Base-by-base conservation (phyloP, 1,140 invertebrate genomes). In the Phocides pigmalion region DNA sequence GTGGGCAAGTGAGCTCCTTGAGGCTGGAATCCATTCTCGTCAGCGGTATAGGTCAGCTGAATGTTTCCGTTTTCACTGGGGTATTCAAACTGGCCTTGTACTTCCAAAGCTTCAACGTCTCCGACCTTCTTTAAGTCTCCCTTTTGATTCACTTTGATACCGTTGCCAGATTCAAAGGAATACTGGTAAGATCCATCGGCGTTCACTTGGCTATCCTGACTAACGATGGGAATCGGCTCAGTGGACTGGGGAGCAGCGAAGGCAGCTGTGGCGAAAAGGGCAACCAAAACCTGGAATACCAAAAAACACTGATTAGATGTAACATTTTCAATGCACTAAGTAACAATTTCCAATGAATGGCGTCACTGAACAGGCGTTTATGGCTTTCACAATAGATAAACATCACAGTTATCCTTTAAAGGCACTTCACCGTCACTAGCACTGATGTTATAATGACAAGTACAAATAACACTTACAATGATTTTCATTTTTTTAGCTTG, bases 11-110 rank as follows among this genome's bases (percentile, higher is more conserved):
- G 94, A 41, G 90, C 93, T 28, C 94, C 94, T 68, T 93, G 84
- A 0, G 95, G 93, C 61, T 94, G 94, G 92, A 94, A 95, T 19
- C 95, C 95, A 68, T 95, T 95, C 76, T 96, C 95, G 72, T 96
- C 96, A 65, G 96, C 96, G 32, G 93, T 93, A 86, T 97, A 97
- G 2, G 93, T 93, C 49, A 97, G 79, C 93, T 95, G 51, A 87
- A 93, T 78, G 42, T 81, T 67, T 81, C 82, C 95, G 67, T 96
- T 93, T 3, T 94, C 93, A 14, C 93, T 93, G 0, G 95, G 95
- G 82, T 96, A 96, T 42, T 94, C 93, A 89, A 92, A 91, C 69
- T 91, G 75, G 82, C 95, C 95, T 70, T 93, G 90, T 15, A 94
- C 94, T 16, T 91, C 92, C 25, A 94, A 82, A 22, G 92, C 92